Conservation (phyloP, 2,113 vertebrate species). For the Xenopus tropicalis region UCB_Xtro_10.0 CM004451.2:74406001-74406500, state of each 20-base stretch:
- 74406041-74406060: constrained; percentile 36
- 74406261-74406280: background rate
- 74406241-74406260: background rate
- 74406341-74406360: no score
- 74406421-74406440: no score
- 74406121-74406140: constrained; percentile 36
- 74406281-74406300: background rate
- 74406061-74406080: constrained; percentile 37
- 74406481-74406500: no score
- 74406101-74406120: constrained; percentile 27
- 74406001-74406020: background rate
- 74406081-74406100: constrained; percentile 27
- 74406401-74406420: no score
- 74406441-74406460: no score
- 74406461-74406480: no score
- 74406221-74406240: background rate
- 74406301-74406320: no score
- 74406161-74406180: constrained; percentile 13
- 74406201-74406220: constrained; percentile 10
- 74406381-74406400: no score
- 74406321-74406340: no score
- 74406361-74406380: no score
- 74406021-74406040: constrained; percentile 32
- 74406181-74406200: constrained; percentile 6
- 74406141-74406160: constrained; percentile 15